Evolutionary conservation across 2,888 invertebrate species (phyloP).

Genomic region (Linyphia triangularis): DNA sequence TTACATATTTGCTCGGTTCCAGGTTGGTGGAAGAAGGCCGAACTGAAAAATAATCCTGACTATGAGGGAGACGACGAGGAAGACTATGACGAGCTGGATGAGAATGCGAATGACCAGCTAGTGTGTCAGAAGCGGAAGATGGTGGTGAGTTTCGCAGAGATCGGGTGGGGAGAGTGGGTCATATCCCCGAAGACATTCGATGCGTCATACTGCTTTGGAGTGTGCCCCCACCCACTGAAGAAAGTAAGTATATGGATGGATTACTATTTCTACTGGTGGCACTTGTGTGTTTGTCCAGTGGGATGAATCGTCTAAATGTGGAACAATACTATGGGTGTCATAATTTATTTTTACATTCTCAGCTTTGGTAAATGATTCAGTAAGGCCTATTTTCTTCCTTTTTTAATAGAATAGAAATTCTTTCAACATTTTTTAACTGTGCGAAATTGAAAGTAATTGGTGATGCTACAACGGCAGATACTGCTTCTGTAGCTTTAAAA

Average conservation of each 20-base stretch:
- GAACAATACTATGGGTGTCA: no score
- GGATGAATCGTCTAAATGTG: no score
- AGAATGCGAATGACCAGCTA: conserved; percentile 75
- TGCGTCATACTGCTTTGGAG: conserved; percentile 69
- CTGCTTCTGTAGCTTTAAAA: no score
- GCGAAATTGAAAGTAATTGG: no score
- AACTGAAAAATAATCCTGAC: conserved; percentile 47
- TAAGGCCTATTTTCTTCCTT: no score
- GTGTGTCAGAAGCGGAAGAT: conserved; percentile 79
- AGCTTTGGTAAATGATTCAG: no score
- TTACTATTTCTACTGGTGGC: no score
- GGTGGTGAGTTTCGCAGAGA: conserved; percentile 80
- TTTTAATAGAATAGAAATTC: no score
- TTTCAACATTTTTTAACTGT: no score
- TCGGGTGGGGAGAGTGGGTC: conserved; percentile 81
- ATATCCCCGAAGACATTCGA: conserved; percentile 81
- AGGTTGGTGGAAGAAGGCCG: conserved; percentile 58
- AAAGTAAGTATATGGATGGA: conserved; percentile 40
- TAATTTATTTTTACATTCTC: no score
- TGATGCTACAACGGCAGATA: no score
- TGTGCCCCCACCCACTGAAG: conserved; percentile 63
- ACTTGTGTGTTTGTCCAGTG: no score
- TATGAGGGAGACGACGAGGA: conserved; percentile 66
- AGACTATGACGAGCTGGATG: conserved; percentile 36
- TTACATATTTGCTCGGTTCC: not conserved